Base-by-base conservation (phyloP, 2,888 invertebrate species). In the Caenorhabditis zanzibari region DNA sequence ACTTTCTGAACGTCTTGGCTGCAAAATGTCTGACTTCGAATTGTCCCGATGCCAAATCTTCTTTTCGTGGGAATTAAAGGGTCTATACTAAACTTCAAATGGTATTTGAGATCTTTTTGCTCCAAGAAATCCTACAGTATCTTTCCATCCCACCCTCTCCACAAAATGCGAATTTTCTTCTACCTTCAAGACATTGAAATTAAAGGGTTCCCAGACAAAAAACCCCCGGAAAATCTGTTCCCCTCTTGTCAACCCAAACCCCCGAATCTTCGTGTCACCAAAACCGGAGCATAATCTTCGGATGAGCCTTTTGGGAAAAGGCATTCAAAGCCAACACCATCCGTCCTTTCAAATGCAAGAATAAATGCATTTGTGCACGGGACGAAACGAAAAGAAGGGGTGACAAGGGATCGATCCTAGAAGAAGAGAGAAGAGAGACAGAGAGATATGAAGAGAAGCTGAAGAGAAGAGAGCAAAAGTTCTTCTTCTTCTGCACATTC, bases 311-410 rank as follows among this genome's bases (percentile, higher is more conserved):
- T 35, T 68, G 66, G 66, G 75, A 73, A 71, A 71, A 58, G 14
- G 19, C 47, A 58, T 52, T 54, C 49, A 22, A 26, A 10, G 16
- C 32, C n/a, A 22, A 14, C 38, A 47, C 41, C 52, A 52, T 10
- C 59, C 49, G 26, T 63, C 63, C 49, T 71, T 19, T 38, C 52
- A 77, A 77, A 77, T 77, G 77, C 77, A 77, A 69, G 63, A 77
- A 71, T 77, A 77, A 77, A 77, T 77, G 77, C 77, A 77, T 77
- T 77, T 77, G 69, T 54, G 69, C 61, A 38, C 56, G 32, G 32
- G 12, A 16, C 22, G 12, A 7, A 9, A 22, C 4, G 54, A 52
- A 22, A 26, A 10, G 16, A 19, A n/a, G 26, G 22, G 47, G 68
- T 14, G 38, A 7, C 52, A 22, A 54, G 54, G 77, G 69, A 77